Evolutionary conservation across 1,140 invertebrate species (phyloP), one percentile per base, ranked within the genome.

Genomic region (Drosophila bocki): DNA sequence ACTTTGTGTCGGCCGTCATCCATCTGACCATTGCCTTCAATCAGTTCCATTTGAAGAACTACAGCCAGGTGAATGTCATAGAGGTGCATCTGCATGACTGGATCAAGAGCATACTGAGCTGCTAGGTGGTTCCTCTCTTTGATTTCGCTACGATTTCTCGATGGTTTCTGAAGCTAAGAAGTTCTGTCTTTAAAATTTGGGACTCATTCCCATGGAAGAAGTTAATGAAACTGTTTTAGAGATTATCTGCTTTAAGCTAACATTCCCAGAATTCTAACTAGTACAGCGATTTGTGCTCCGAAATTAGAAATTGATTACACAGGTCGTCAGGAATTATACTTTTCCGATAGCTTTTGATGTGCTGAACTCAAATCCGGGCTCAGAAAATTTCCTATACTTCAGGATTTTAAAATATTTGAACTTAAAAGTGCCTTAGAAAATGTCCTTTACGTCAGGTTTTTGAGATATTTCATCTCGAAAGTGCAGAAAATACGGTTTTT

Each of bases 1-100:
- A 99, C 93, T 98, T 98, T 91, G 97, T 98, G 1, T 97, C 96
- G 7, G 96, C 97, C 39, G 96, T 98, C 90, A 94, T 98, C 71
- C 97, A 98, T 91, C 94, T 99, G 35, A 97, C 96, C 65, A 95
- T 97, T 62, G 96, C 97, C 35, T 98, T 98, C 92, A 96, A 97
- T 97, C 95, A 96, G 94, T 98, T 97, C 92, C 96, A 97, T 90
- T 94, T 95, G 63, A 97, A 97, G 91, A 97, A 97, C 91, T 96
- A 96, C 22, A 93, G 97, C 45, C 96, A 97, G 93, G 97, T 97
- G 93, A 97, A 97, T 78, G 95, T 94, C 62, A 95, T 98, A 44
- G 97, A 97, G 93, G 93, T 97, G 68, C 96, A 94, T 91, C 93
- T 98, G 79, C 94, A 96, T 32, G 97, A 98, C 94, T 90, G 78